Percentiles rank a stretch among this genome's conserved stretches.
phyloP scores from a whole-genome alignment of 2,888 invertebrate genomes.

The Cecidostiba fungosa region DNA sequence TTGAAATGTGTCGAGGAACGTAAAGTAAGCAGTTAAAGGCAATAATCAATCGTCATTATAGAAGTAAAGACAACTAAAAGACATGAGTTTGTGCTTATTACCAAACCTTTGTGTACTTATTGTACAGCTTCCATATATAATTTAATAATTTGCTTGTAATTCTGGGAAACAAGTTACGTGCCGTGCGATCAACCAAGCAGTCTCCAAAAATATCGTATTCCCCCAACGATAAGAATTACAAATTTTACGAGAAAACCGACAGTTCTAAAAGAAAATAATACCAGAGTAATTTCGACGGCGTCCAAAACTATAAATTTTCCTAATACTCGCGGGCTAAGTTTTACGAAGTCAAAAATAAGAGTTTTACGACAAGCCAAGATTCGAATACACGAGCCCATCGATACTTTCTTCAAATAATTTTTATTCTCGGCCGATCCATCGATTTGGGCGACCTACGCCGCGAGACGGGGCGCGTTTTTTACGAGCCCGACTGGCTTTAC shows the following conservation, averaged over 20 bases:
- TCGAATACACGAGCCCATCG: slow-evolving; percentile 45
- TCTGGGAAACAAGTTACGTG: too few relatives aligned
- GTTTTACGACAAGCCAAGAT: slow-evolving; percentile 43
- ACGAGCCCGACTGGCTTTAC: slow-evolving; percentile 49
- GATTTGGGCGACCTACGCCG: slow-evolving; percentile 37
- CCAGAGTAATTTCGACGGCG: too few relatives aligned
- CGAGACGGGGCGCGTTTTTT: slow-evolving; percentile 18
- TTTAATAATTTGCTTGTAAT: too few relatives aligned
- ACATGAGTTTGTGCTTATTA: too few relatives aligned
- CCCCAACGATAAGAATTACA: background rate
- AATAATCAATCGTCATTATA: background rate
- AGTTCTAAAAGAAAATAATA: background rate
- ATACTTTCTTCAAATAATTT: slow-evolving; percentile 57
- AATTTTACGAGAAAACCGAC: background rate
- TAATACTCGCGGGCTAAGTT: background rate
- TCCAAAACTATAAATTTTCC: slow-evolving; percentile 15
- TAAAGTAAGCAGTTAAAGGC: background rate
- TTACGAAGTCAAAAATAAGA: slow-evolving; percentile 1
- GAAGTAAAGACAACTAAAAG: too few relatives aligned
- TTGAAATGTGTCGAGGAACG: background rate
- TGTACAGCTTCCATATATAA: too few relatives aligned
- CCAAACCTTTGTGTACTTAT: too few relatives aligned
- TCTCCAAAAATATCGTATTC: too few relatives aligned
- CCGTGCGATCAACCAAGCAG: too few relatives aligned
- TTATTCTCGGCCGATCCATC: slow-evolving; percentile 46